Base-by-base conservation (phyloP, 2,113 vertebrate species). In the Serilophus lunatus region DNA sequence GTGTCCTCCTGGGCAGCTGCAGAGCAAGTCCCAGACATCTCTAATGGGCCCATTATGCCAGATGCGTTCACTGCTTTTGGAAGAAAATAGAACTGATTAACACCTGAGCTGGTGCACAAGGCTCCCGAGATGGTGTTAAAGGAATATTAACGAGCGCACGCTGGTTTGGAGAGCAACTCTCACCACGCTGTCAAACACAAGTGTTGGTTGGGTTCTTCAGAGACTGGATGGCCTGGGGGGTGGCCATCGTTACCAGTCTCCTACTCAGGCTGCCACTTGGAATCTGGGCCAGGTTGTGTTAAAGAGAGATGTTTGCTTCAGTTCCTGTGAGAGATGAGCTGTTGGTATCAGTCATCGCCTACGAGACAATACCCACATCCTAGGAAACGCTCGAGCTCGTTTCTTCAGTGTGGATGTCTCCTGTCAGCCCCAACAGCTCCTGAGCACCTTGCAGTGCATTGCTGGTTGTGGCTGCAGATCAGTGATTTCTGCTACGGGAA, bases 21-120 rank as follows among this genome's bases (percentile, higher is more conserved):
- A 92, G 86, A 90, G 74, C 69, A 71, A 93, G 68, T 92, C 93
- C 80, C 96, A 94, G 88, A 78, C 75, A 78, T 93, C 94, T 95
- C 82, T 95, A 94, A 90, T 89, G 84, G 85, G 80, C 76, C 86
- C 51, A 42, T 91, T 96, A 92, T 96, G 88, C 92, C 93, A 96
- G 84, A 96, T 97, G 95, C 97, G 88, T 89, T 96, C 95, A 83
- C 88, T 96, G 89, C 89, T 96, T 86, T 91, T 96, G 86, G 92
- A 95, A 97, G 96, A 97, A 98, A 97, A 95, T 97, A 97, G 91
- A 94, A 94, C 90, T 97, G 97, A 97, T 97, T 97, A 97, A 96
- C 96, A 98, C 97, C 94, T 96, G 86, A 97, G 95, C 91, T 97
- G 87, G 83, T 94, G 92, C 83, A 85, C 15, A 28, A 93, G 94